Evolutionary conservation across 2,797 vertebrate species (phyloP).

Genomic region (Syncerus caffer): DNA sequence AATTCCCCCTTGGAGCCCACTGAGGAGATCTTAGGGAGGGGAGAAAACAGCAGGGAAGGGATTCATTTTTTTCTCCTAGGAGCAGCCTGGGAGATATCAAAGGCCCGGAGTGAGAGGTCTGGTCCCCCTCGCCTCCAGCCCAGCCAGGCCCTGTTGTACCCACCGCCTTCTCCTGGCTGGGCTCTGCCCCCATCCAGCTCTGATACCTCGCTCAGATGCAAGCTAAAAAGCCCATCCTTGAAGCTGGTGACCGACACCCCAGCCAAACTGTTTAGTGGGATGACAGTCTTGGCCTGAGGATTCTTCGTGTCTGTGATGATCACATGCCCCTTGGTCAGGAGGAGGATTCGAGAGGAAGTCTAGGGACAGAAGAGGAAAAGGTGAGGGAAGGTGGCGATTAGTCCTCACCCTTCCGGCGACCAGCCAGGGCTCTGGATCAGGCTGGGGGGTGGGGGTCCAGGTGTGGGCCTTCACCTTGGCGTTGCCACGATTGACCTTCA

Average conservation of each 20-base stretch:
- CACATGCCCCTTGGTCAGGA: conserved; percentile 82
- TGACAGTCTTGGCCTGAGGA: conserved; percentile 77
- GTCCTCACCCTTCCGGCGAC: not conserved
- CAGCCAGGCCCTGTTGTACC: not conserved
- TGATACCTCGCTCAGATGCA: conserved; percentile 84
- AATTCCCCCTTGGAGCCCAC: conserved; percentile 81
- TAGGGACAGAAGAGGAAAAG: not conserved
- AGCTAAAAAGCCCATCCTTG: conserved; percentile 81
- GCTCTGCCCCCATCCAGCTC: accelerated
- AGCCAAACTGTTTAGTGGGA: conserved; percentile 76
- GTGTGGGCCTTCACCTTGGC: conserved; percentile 81
- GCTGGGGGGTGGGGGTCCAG: accelerated
- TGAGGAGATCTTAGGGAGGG: conserved; percentile 67
- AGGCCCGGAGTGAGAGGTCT: not conserved
- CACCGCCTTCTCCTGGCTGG: not conserved
- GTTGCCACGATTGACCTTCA: conserved; percentile 83
- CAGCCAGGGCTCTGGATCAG: not conserved
- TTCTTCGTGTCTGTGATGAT: conserved; percentile 82
- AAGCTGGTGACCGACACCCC: conserved; percentile 80
- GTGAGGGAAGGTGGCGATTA: not conserved
- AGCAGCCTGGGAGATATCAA: not conserved
- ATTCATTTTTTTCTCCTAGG: not conserved
- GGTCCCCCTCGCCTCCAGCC: not conserved
- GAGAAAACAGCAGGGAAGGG: not conserved
- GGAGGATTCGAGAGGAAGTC: conserved; percentile 79